A percentile compares a stretch with the other conserved stretches of the same genome.
Conservation (phyloP, 2,113 vertebrate genomes). For the Telmatochromis brachygnathus region DNA sequence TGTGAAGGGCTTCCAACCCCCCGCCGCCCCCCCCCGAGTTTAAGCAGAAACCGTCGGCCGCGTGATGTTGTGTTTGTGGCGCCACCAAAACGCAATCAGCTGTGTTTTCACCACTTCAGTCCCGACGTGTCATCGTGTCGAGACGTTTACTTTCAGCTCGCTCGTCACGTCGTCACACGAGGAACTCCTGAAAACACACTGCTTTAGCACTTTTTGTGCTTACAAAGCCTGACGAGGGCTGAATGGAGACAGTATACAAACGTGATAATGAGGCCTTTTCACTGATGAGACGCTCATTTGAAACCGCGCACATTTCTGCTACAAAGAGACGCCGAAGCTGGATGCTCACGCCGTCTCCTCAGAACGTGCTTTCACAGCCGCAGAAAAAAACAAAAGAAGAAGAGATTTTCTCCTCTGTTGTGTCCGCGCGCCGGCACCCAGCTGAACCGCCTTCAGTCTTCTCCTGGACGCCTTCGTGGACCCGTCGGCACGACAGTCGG, state of each 20-base stretch:
- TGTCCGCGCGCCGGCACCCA: slow-evolving; percentile 21
- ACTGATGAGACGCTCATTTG: slow-evolving; percentile 62
- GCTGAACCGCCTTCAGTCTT: slow-evolving; percentile 59
- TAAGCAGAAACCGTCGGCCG: background rate
- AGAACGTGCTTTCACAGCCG: slow-evolving; percentile 61
- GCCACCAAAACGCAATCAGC: background rate
- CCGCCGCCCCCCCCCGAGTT: background rate
- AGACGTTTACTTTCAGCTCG: slow-evolving; percentile 7
- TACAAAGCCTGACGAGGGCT: slow-evolving; percentile 63
- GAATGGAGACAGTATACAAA: slow-evolving; percentile 54
- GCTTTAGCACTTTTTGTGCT: slow-evolving; percentile 63
- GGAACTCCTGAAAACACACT: slow-evolving; percentile 16
- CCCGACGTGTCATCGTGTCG: slow-evolving; percentile 1
- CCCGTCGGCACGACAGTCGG: slow-evolving; percentile 2
- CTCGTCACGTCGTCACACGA: slow-evolving; percentile 10
- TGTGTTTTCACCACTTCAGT: slow-evolving; percentile 10
- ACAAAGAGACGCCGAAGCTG: slow-evolving; percentile 55
- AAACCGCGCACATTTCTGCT: slow-evolving; percentile 58
- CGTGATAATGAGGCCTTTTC: slow-evolving; percentile 63
- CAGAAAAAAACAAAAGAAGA: slow-evolving; percentile 9
- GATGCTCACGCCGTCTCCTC: slow-evolving; percentile 51
- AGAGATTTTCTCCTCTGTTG: slow-evolving; percentile 22
- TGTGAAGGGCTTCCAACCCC: background rate
- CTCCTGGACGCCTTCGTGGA: slow-evolving; percentile 23
- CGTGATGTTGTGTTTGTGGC: background rate